A percentile compares a stretch with the other conserved stretches of the same genome.
Evolutionary conservation across 1,140 invertebrate genomes (phyloP).

Genomic region (Thalassaphorura encarpata): DNA sequence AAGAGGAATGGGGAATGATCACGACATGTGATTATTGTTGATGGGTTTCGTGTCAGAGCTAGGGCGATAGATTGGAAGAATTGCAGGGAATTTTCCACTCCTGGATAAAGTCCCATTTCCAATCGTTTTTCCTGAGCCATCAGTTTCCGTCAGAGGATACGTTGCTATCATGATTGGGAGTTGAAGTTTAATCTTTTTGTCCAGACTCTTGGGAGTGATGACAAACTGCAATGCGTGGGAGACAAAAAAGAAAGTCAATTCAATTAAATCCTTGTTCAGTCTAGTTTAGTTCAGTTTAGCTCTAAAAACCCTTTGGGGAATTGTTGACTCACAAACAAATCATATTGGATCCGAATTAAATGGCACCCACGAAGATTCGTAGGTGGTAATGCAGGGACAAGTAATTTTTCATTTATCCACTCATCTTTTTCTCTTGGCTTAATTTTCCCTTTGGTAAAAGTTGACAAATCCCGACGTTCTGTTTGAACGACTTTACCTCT

Average conservation of each 20-base stretch:
- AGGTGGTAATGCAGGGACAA: slow-evolving; percentile 86
- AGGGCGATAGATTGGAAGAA: slow-evolving; percentile 25
- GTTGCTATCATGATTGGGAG: slow-evolving; percentile 85
- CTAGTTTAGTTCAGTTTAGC: too few species aligned
- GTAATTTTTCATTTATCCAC: slow-evolving; percentile 82
- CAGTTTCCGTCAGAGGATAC: slow-evolving; percentile 65
- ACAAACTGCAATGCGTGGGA: slow-evolving; percentile 59
- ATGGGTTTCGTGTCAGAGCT: slow-evolving; percentile 20
- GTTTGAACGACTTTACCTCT: slow-evolving; percentile 74
- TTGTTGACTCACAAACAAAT: slow-evolving; percentile 72
- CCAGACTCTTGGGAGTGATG: slow-evolving; percentile 77
- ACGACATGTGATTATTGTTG: too few species aligned
- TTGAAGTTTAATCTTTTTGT: slow-evolving; percentile 85
- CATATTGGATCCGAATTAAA: slow-evolving; percentile 87
- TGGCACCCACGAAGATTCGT: slow-evolving; percentile 91
- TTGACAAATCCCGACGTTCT: slow-evolving; percentile 74
- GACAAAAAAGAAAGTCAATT: not conserved
- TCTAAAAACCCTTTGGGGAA: not conserved
- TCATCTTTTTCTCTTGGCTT: slow-evolving; percentile 67
- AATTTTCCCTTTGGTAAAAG: slow-evolving; percentile 69
- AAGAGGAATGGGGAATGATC: too few species aligned
- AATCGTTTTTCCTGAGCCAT: slow-evolving; percentile 34
- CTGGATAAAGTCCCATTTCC: slow-evolving; percentile 39
- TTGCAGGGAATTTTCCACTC: slow-evolving; percentile 22
- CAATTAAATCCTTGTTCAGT: slow-evolving; percentile 4